Percentiles rank a stretch among this genome's conserved stretches.
These are phyloP conservation scores for Ligdia adustata DNA, from an alignment of 2,888 invertebrate species.

Conservation along the genomic window DNA sequence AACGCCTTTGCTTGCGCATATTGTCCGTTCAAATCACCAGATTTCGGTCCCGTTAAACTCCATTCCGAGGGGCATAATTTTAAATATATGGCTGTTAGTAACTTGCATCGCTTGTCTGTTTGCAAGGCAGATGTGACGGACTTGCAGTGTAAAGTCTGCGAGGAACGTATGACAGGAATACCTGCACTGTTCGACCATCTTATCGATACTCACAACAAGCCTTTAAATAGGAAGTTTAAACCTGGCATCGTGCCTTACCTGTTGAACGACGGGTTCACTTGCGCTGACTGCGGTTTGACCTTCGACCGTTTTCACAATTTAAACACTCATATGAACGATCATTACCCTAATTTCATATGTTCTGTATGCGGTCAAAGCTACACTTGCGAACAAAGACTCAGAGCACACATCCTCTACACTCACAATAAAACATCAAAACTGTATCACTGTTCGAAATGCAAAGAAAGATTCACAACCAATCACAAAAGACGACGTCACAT, in stretches of 20 bases:
- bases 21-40: conserved; percentile 44
- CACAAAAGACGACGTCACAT: conserved; percentile 55
- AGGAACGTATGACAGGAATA: conserved; percentile 1
- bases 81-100: conserved; percentile 36
- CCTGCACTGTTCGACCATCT: conserved; percentile 12
- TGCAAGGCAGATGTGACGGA: conserved; percentile 15
- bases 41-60: conserved; percentile 5
- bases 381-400: conserved; percentile 34
- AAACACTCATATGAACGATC: conserved; percentile 54
- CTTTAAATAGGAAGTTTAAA: conserved; percentile 1
- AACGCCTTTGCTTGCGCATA: conserved; percentile 65
- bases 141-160: conserved; percentile 11
- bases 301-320: conserved; percentile 21
- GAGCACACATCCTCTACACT: conserved; percentile 1
- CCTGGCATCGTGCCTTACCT: conserved; percentile 9
- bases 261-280: conserved; percentile 2
- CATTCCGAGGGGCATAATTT: conserved; percentile 39
- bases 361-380: conserved; percentile 62
- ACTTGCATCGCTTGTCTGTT: neutral
- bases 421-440: conserved; percentile 10
- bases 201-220: conserved; percentile 9
- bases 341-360: conserved; percentile 56
- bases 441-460: conserved; percentile 61
- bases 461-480: conserved; percentile 52
- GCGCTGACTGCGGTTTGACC: conserved; percentile 7